Conservation (phyloP, 2,888 invertebrate species). For the Euspilapteryx auroguttella region DNA sequence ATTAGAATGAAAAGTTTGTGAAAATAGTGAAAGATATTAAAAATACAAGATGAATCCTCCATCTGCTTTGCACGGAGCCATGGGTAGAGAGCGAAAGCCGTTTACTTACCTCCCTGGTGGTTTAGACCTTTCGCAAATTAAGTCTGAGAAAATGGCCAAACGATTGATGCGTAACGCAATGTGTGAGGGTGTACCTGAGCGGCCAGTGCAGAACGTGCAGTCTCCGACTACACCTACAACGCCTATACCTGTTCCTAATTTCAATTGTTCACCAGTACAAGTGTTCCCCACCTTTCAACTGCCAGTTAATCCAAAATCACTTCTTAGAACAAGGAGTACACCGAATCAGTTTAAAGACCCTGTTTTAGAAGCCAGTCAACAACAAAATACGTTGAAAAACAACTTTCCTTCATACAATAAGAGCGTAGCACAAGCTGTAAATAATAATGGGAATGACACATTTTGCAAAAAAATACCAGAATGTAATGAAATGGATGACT, state of each 20-base stretch:
- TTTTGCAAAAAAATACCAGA: too few species aligned
- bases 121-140: constrained; percentile 86
- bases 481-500: neutral
- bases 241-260: constrained; percentile 37
- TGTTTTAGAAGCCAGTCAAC: too few species aligned
- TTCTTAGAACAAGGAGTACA: constrained; percentile 39
- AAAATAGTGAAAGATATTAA: neutral
- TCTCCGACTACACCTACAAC: constrained; percentile 53
- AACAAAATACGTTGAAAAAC: too few species aligned
- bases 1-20: too few species aligned
- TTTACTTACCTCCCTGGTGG: constrained; percentile 95
- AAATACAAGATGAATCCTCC: constrained; percentile 67
- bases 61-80: constrained; percentile 83
- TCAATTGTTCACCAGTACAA: constrained; percentile 49
- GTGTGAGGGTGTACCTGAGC: constrained; percentile 72
- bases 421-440: too few species aligned
- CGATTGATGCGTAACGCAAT: constrained; percentile 62
- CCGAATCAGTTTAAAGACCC: constrained; percentile 19
- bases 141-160: constrained; percentile 87
- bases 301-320: constrained; percentile 68
- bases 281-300: constrained; percentile 67
- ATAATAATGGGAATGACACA: too few species aligned
- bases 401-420: too few species aligned
- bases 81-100: constrained; percentile 92
- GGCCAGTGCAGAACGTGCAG: constrained; percentile 50